Base-by-base conservation (phyloP, 1,140 invertebrate genomes). In the Microplitis demolitor region DNA sequence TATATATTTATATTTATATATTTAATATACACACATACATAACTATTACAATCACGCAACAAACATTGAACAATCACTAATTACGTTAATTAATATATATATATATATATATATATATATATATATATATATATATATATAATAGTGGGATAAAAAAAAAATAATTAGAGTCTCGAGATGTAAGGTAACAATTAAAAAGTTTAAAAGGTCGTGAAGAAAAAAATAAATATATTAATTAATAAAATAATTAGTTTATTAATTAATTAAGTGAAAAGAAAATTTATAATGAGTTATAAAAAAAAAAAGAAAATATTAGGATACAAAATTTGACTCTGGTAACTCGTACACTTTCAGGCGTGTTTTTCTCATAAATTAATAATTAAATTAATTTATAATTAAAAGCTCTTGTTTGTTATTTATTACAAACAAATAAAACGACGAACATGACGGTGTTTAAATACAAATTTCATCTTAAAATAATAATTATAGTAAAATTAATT, bases 311-410 rank as follows among this genome's bases (percentile, higher is more conserved):
- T 24, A 24, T 24, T 9, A 67, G 37, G 53, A 33, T 54, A 24
- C 13, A 73, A 31, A 66, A 72, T 72, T 72, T 35, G 60, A 73
- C 66, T 61, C 71, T 73, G 71, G 71, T 73, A 73, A 73, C 71
- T 73, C 71, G 71, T 73, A 73, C 64, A 68, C 64, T 72, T 72
- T 45, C 70, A 72, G 70, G 63, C 70, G 50, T 35, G 70, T 63
- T 72, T 72, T 72, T 6, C 11, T 11, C 6, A 45, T 39, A 8
- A 39, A 39, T 39, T 39, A 39, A 39, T 45, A 9, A 45, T 9
- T 45, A 6, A 45, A 45, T 54, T 64, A 45, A 56, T 37, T 45
- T 64, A 37, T 37, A 33, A 13, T 50, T 54, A 67, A 67, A 67
- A 37, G 33, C 33, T 62, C 9, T 54, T 50, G 33, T 50, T 67